Conservation (phyloP, 2,113 vertebrate species). For the Lasiurus borealis region DNA sequence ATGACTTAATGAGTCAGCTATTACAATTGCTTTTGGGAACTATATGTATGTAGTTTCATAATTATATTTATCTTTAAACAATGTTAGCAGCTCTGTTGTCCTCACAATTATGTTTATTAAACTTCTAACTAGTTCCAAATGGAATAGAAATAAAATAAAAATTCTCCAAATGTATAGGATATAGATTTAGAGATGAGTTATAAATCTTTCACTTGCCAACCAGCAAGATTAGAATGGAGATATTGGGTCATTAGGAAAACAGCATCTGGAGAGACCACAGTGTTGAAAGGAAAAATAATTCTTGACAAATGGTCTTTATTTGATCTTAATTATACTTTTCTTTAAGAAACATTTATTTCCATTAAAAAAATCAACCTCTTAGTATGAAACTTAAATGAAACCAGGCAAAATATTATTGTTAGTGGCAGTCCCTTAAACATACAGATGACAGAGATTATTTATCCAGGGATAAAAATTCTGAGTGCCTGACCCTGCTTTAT, state of each 20-base stretch:
- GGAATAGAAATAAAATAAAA: conserved; percentile 26
- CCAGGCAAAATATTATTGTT: not conserved
- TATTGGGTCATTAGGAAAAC: not conserved
- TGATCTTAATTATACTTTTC: conserved; percentile 18
- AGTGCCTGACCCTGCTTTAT: not conserved
- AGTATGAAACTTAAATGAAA: not conserved
- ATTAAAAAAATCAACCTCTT: not conserved
- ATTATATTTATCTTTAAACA: not conserved
- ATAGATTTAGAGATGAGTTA: not conserved
- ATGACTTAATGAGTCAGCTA: not conserved
- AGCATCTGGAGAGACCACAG: not conserved
- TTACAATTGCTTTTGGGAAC: not conserved
- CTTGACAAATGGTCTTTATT: conserved; percentile 51
- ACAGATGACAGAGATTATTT: not conserved
- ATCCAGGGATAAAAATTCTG: not conserved
- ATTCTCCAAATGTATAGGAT: not conserved
- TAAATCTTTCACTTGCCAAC: not conserved
- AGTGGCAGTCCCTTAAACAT: not conserved
- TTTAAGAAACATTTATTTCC: not conserved
- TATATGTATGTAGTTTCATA: not conserved
- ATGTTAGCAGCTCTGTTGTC: no score
- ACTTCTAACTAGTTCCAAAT: conserved; percentile 25
- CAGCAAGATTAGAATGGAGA: not conserved
- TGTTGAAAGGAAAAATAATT: conserved; percentile 18
- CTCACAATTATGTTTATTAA: not conserved